phyloP scores from a whole-genome alignment of 2,113 vertebrate species.

The Aldabrachelys gigantea region DNA sequence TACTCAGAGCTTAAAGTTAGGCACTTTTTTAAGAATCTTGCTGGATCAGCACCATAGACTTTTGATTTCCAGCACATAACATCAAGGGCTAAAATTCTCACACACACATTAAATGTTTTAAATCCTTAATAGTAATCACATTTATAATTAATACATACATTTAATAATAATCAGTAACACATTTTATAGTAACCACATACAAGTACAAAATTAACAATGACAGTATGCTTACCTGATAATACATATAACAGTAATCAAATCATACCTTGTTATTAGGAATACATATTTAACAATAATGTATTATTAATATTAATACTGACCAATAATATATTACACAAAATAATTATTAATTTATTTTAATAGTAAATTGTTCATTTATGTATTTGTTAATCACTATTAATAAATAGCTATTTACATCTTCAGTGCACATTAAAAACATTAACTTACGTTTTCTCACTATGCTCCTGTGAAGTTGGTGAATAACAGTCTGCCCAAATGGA shows the following conservation, averaged over 20 bases:
- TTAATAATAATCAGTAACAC: neutral
- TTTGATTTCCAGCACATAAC: neutral
- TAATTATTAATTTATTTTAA: neutral
- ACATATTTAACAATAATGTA: neutral
- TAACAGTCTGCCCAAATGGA: neutral
- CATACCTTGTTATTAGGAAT: neutral
- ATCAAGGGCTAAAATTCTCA: neutral
- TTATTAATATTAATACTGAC: neutral
- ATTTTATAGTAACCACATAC: rapidly evolving
- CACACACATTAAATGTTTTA: neutral
- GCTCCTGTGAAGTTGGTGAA: rapidly evolving
- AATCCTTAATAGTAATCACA: neutral
- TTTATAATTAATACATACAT: neutral
- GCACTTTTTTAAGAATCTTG: rapidly evolving
- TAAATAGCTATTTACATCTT: neutral
- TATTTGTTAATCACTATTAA: neutral
- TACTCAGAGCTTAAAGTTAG: neutral
- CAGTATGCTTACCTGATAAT: rapidly evolving
- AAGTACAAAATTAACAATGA: rapidly evolving
- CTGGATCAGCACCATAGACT: neutral
- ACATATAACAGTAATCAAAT: neutral
- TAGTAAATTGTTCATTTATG: neutral
- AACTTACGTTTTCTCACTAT: neutral
- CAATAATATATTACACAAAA: neutral
- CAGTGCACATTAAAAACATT: no score